phyloP scores from a whole-genome alignment of 2,113 vertebrate genomes.

The Apodemus speciosus region DNA sequence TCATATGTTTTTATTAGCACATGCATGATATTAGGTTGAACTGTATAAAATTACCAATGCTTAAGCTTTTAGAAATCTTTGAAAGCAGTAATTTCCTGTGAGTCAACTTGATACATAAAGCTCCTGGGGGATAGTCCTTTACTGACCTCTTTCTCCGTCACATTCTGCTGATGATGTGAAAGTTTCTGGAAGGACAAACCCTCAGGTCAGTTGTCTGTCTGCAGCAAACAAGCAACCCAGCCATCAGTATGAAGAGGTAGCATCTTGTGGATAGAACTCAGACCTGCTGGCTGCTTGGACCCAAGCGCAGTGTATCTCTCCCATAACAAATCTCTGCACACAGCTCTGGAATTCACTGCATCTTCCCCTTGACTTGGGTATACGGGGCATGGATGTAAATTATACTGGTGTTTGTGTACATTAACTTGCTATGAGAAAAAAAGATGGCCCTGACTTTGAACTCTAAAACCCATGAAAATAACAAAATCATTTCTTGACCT shows the following conservation, averaged over 20 bases:
- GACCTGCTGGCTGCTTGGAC: neutral
- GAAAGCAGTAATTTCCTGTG: neutral
- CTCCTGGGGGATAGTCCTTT: neutral
- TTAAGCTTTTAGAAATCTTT: neutral
- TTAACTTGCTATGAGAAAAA: neutral
- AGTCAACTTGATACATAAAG: neutral
- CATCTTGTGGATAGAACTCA: neutral
- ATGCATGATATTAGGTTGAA: neutral
- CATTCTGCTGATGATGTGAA: neutral
- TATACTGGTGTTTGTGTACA: neutral
- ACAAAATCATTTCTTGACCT: neutral
- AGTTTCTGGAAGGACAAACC: neutral
- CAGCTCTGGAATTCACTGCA: neutral
- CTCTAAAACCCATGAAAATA: neutral
- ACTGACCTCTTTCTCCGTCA: neutral
- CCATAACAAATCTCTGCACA: neutral
- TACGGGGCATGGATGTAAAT: neutral
- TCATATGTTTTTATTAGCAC: constrained; percentile 14
- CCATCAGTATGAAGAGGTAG: neutral
- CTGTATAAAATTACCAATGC: neutral
- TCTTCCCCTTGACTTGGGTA: neutral
- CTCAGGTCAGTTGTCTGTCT: neutral
- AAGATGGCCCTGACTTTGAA: neutral
- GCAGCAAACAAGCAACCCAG: neutral
- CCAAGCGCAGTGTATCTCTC: neutral